Base-by-base conservation (phyloP, 2,888 invertebrate species). In the Synanthedon andrenaeformis region DNA sequence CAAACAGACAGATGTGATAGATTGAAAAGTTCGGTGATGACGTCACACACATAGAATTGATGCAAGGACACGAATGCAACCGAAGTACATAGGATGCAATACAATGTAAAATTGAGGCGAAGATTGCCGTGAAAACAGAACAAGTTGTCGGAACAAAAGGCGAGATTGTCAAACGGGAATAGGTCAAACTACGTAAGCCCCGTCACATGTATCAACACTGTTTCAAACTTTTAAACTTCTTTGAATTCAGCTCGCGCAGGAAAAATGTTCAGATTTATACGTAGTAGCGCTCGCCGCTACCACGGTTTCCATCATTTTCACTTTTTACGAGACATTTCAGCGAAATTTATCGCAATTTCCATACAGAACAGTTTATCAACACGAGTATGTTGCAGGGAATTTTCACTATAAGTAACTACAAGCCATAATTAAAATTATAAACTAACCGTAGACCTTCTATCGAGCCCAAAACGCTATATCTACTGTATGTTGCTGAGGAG, bases 181-280 rank as follows among this genome's bases (percentile, higher is more conserved):
- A 57, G 59, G 56, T 56, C 54, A 65, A 68, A 60, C 69, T 69
- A 10, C 35, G 58, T 60, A 65, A 74, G 69, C 67, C 66, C 64
- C 68, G 67, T 74, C 67, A 67, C 73, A 71, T 72, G 70, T 72
- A 74, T 71, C 73, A 70, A 70, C 67, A 68, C 65, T 65, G 68
- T 51, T 51, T 51, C n/a, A 51, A 72, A 76, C 60, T 76, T 72
- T 61, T 56, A 62, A 74, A 73, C 72, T 74, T 69, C 64, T 66
- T 69, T 59, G 35, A 41, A 51, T 28, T 51, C 51, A 13, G 65
- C 59, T 63, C 62, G 57, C 61, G 60, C 64, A 63, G 65, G 72
- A 71, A 73, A 74, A 72, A 68, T 74, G 70, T 70, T 67, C 67
- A 65, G 69, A 76, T 74, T 76, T 73, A 72, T 71, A 64, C 63